These are phyloP conservation scores for Sphyrna mokarran DNA, from an alignment of 2,113 vertebrate genomes.

Conservation along the genomic window DNA sequence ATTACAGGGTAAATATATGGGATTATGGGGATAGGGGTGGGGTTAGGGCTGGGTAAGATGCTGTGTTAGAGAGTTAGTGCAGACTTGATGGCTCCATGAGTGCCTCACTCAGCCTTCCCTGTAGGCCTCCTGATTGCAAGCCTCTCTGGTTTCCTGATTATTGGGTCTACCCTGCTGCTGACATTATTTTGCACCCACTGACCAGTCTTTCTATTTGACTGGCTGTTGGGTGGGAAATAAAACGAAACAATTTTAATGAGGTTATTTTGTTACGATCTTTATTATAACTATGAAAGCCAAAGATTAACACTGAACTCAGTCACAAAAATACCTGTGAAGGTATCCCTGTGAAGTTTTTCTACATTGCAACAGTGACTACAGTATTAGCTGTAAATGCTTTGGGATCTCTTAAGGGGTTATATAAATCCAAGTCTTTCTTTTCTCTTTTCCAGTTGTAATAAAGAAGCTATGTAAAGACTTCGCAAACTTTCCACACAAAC, in stretches of 20 bases:
- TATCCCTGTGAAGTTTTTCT: not conserved
- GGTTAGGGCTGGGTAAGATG: too few relatives aligned
- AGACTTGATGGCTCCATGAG: too few relatives aligned
- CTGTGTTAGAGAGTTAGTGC: too few relatives aligned
- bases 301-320: not conserved
- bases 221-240: not conserved
- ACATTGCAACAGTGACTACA: not conserved
- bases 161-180: not conserved
- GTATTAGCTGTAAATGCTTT: not conserved
- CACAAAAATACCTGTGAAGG: too few relatives aligned
- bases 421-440: too few relatives aligned
- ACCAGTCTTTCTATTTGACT: not conserved
- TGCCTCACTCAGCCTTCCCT: not conserved
- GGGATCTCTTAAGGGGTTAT: not conserved
- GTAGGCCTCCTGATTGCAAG: too few relatives aligned
- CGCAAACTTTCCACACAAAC: not conserved
- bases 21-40: too few relatives aligned
- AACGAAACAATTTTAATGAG: not conserved
- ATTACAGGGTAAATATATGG: too few relatives aligned
- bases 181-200: not conserved
- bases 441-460: not conserved
- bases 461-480: not conserved
- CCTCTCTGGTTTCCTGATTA: not conserved
- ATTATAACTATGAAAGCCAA: not conserved
- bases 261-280: not conserved